Conservation (phyloP, 2,113 vertebrate genomes). For the Lepidothrix coronata region DNA sequence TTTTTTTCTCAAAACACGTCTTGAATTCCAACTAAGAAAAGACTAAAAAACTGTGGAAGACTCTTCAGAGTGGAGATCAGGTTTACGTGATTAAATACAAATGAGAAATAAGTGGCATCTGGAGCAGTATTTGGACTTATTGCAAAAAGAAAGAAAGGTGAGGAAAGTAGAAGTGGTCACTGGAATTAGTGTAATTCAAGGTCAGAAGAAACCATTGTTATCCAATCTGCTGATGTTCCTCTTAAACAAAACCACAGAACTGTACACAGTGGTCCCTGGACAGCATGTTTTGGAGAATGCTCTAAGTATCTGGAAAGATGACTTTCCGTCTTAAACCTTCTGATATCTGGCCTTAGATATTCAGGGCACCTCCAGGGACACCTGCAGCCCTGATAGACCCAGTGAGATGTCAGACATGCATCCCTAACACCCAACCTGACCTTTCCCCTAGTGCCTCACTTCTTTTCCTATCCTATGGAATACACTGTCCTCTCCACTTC, state of each 20-base stretch:
- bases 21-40: not conserved
- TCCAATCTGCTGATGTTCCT: not conserved
- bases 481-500: not conserved
- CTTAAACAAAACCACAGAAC: not conserved
- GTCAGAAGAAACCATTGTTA: not conserved
- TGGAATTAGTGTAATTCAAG: not conserved
- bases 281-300: not conserved
- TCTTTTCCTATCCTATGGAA: not conserved
- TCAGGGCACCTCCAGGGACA: not conserved
- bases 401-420: not conserved
- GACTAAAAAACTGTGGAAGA: not conserved
- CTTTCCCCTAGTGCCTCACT: not conserved
- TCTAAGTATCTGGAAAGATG: not conserved
- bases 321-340: not conserved
- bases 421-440: not conserved
- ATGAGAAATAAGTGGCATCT: not conserved
- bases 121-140: not conserved
- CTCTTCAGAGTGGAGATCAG: not conserved
- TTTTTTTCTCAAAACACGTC: not conserved
- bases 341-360: not conserved
- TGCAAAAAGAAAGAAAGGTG: not conserved
- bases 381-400: not conserved
- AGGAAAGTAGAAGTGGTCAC: not conserved
- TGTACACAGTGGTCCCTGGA: not conserved
- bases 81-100: not conserved